Evolutionary conservation across 2,888 invertebrate species (phyloP).

Genomic region (Agelastica alni): DNA sequence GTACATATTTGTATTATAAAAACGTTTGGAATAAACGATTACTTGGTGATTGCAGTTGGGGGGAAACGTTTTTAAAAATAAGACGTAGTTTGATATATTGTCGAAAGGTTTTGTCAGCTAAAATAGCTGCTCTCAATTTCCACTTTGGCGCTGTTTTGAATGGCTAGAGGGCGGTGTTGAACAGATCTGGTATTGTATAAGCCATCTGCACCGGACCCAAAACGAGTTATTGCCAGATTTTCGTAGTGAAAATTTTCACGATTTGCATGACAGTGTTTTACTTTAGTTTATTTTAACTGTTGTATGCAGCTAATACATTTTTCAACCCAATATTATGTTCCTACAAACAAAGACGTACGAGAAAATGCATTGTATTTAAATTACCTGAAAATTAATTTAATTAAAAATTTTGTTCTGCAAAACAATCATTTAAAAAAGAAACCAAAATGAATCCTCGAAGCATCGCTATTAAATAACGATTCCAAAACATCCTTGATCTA

Average conservation of each 20-base stretch:
- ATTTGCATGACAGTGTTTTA: conserved; percentile 28
- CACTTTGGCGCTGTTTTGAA: conserved; percentile 54
- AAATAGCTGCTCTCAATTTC: conserved; percentile 53
- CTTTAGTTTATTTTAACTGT: conserved; percentile 5
- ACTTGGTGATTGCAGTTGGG: conserved; percentile 30
- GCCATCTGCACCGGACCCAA: conserved; percentile 52
- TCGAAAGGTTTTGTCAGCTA: conserved; percentile 55
- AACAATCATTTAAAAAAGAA: too few relatives aligned
- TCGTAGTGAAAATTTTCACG: conserved; percentile 27
- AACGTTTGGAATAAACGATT: too few relatives aligned
- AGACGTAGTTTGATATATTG: conserved; percentile 55
- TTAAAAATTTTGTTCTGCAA: too few relatives aligned
- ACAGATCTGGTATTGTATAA: conserved; percentile 53
- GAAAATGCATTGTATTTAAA: too few relatives aligned
- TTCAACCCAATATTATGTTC: too few relatives aligned
- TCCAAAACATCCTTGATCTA: too few relatives aligned
- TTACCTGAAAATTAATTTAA: too few relatives aligned
- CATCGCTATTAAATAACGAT: too few relatives aligned
- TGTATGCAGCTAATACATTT: conserved; percentile 1
- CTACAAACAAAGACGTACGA: too few relatives aligned
- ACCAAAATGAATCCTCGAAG: too few relatives aligned
- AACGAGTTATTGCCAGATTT: conserved; percentile 41
- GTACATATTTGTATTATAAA: too few relatives aligned
- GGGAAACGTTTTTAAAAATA: conserved; percentile 53
- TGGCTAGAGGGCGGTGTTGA: conserved; percentile 55